phyloP scores from a whole-genome alignment of 2,797 vertebrate species.

The Centroberyx gerrardi region DNA sequence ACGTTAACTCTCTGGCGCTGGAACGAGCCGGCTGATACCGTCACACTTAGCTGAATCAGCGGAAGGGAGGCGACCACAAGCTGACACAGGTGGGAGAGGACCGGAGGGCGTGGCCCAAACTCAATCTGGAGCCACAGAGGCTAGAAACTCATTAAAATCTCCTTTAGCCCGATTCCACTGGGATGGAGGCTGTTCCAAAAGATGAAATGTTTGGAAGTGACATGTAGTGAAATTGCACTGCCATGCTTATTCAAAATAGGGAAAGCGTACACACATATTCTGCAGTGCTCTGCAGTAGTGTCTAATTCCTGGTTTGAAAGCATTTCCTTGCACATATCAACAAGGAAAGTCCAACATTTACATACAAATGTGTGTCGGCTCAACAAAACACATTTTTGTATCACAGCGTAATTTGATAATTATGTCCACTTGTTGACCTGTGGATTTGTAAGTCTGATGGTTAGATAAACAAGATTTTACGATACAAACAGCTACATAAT shows the following conservation, averaged over 20 bases:
- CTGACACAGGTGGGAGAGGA: slow-evolving; percentile 58
- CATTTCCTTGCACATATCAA: too few relatives aligned
- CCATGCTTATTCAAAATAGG: too few relatives aligned
- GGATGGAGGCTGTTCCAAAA: neutral
- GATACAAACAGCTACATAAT: neutral
- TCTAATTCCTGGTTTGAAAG: neutral
- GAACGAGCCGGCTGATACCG: slow-evolving; percentile 34
- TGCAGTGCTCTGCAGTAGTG: neutral
- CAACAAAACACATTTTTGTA: neutral
- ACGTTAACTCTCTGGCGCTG: slow-evolving; percentile 27
- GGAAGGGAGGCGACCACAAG: slow-evolving; percentile 42
- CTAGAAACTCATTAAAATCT: slow-evolving; percentile 1
- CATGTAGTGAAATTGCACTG: neutral
- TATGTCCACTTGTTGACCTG: too few relatives aligned
- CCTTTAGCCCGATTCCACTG: neutral
- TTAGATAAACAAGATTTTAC: neutral
- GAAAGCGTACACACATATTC: too few relatives aligned
- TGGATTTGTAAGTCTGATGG: neutral
- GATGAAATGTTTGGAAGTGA: neutral
- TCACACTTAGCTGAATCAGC: slow-evolving; percentile 66
- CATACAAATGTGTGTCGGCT: neutral
- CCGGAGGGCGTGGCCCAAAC: neutral
- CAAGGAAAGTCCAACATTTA: neutral
- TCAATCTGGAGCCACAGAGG: slow-evolving; percentile 7
- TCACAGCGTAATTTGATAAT: neutral